Evolutionary conservation across 2,797 vertebrate species (phyloP).

Genomic region (Rhodeus uyekii): DNA sequence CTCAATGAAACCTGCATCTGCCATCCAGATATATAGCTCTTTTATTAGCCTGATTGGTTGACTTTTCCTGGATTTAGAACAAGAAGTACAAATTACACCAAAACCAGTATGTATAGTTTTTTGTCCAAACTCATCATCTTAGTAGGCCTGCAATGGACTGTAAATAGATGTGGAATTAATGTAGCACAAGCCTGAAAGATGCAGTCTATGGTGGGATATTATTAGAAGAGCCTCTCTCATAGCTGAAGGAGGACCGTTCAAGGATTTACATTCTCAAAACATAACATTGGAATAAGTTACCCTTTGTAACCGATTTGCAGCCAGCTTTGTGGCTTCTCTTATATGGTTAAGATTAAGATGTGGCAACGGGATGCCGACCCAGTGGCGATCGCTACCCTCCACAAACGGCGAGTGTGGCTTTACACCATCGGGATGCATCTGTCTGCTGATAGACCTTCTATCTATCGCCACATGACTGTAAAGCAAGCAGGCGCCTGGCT

Average conservation of each 20-base stretch:
- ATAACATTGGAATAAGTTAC: conserved; percentile 32
- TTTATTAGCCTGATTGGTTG: conserved; percentile 65
- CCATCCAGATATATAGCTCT: conserved; percentile 58
- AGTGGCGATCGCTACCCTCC: conserved; percentile 1
- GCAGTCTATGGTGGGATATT: conserved; percentile 12
- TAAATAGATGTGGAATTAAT: conserved; percentile 17
- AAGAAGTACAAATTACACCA: background rate
- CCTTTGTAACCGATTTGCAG: conserved; percentile 24
- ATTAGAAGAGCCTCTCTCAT: conserved; percentile 18
- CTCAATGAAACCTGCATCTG: conserved; percentile 54
- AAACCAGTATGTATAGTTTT: background rate
- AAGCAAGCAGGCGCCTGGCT: conserved; percentile 51
- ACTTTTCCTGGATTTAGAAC: conserved; percentile 50
- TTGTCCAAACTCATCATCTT: background rate
- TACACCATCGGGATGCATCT: conserved; percentile 14
- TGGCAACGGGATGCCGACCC: conserved; percentile 10
- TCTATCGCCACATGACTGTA: conserved; percentile 44
- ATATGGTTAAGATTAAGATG: conserved; percentile 27
- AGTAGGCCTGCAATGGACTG: background rate
- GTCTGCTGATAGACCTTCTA: conserved; percentile 45
- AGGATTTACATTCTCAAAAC: conserved; percentile 41
- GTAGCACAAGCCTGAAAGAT: conserved; percentile 22
- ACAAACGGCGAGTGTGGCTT: conserved; percentile 20
- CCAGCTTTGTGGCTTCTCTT: conserved; percentile 34
- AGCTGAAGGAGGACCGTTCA: conserved; percentile 20